Evolutionary conservation across 1,140 invertebrate species (phyloP).

Genomic region (Anoplolepis gracilipes): DNA sequence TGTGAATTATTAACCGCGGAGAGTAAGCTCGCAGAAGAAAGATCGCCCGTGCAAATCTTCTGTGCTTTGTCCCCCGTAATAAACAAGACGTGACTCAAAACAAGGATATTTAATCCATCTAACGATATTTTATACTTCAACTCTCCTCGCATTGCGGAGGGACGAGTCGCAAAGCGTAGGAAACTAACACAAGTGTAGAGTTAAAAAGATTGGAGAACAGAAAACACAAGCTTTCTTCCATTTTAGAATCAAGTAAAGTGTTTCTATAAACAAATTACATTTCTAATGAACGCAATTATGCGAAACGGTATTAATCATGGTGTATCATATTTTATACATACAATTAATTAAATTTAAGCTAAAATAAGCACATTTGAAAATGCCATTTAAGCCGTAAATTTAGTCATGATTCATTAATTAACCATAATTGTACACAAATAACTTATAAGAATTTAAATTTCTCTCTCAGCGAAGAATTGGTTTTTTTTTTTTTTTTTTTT

Average conservation of each 20-base stretch:
- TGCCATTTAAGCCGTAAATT: neutral
- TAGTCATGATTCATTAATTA: neutral
- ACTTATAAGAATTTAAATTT: neutral
- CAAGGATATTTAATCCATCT: constrained; percentile 38
- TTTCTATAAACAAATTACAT: neutral
- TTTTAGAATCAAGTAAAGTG: neutral
- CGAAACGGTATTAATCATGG: neutral
- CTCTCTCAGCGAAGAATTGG: neutral
- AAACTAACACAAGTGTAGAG: neutral
- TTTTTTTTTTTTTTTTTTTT: too few relatives aligned
- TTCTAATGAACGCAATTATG: neutral
- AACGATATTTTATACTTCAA: constrained; percentile 47
- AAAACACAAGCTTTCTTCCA: neutral
- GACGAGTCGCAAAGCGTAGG: neutral
- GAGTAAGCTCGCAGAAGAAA: neutral
- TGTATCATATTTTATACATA: neutral
- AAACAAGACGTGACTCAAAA: constrained; percentile 40
- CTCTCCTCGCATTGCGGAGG: neutral
- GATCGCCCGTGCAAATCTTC: neutral
- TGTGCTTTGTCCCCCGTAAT: neutral
- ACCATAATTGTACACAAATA: neutral
- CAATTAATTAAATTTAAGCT: neutral
- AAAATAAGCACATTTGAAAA: neutral
- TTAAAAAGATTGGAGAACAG: neutral
- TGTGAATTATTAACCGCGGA: constrained; percentile 47